Evolutionary conservation across 2,888 invertebrate genomes (phyloP).

Genomic region (Lamellibrachia satsuma): DNA sequence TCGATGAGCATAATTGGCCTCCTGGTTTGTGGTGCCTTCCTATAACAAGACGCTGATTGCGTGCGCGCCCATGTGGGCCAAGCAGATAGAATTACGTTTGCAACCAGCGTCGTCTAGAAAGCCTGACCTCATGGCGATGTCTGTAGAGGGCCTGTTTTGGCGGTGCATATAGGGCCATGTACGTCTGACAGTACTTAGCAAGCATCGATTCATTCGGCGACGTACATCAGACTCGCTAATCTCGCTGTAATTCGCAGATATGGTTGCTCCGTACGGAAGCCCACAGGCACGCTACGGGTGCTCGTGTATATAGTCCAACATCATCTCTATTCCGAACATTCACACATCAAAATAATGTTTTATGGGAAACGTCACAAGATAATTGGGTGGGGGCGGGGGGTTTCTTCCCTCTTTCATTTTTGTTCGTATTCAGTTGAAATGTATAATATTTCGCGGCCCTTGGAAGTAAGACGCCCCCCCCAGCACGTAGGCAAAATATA

Average conservation of each 20-base stretch:
- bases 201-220: neutral
- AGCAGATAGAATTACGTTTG: neutral
- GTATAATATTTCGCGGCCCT: too few species aligned
- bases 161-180: neutral
- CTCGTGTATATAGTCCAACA: neutral
- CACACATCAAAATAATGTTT: neutral
- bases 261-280: neutral
- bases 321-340: neutral
- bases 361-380: neutral
- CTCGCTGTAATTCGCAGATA: neutral
- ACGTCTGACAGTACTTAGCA: neutral
- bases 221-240: neutral
- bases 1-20: neutral
- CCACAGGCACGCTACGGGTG: neutral
- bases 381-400: neutral
- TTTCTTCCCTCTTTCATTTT: neutral
- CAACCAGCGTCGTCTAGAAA: neutral
- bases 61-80: neutral
- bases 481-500: too few species aligned
- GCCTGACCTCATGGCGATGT: neutral
- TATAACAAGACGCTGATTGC: neutral
- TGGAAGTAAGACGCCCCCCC: too few species aligned
- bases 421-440: neutral
- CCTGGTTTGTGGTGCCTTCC: neutral
- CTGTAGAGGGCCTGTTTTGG: neutral